Evolutionary conservation across 2,888 invertebrate species (phyloP), one percentile per base, ranked within the genome.

Genomic region (Clanis bilineata): DNA sequence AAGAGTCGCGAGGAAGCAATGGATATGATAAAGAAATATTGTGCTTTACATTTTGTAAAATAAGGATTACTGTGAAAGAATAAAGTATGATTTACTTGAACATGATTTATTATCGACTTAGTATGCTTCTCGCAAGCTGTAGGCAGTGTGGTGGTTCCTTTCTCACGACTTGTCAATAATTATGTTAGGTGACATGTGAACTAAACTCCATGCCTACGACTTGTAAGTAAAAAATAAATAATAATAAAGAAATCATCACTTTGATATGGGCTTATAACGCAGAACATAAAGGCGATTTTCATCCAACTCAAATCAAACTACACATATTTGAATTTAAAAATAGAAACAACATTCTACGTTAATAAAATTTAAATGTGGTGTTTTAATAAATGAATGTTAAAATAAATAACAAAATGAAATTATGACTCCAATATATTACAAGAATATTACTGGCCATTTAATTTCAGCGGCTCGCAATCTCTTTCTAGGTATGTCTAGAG

Each of bases 401-500:
- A 47, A 32, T 54, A 36, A 36, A 21, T 54, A 18, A 21, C 54
- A 36, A 47, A 23, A n/a, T 1, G 6, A 12, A 22, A 3, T 12
- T 15, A 36, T 55, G 18, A 36, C 10, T 25, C 23, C n/a, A 6
- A 25, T 25, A 32, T 32, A 18, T 32, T 3, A 32, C 32, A 7
- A 41, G 3, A 15, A 51, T 32, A 51, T 32, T 51, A 51, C 18
- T 32, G 15, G 51, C 32, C 51, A 57, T 41, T 57, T 56, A 39
- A 38, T 43, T 41, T 57, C 43, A 57, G 43, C 28, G 43, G 25
- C 57, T 32, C 51, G 51, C 10, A 9, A 18, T 10, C 43, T 43
- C 32, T 21, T 61, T 64, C 63, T 64, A 55, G 18, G 22, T 47
- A 59, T 57, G 21, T 47, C 22, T 61, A 56, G 65, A 61, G 23